Evolutionary conservation across 1,140 invertebrate genomes (phyloP).

Genomic region (Heliconius nattereri): DNA sequence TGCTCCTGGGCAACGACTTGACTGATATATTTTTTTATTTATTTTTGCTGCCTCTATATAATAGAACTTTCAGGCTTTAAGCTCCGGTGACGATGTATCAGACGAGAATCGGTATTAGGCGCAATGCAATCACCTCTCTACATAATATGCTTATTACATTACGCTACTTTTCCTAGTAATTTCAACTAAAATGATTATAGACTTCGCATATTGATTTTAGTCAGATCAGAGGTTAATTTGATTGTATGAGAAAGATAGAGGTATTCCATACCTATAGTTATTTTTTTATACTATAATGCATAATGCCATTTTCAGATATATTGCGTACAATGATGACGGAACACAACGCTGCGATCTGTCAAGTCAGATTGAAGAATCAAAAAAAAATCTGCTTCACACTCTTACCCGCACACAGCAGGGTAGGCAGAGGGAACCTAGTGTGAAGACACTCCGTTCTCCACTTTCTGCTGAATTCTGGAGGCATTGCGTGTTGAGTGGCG

Average conservation of each 20-base stretch:
- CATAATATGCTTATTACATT: slow-evolving; percentile 31
- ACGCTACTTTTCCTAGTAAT: slow-evolving; percentile 28
- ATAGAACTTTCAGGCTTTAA: not conserved
- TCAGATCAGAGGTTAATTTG: slow-evolving; percentile 6
- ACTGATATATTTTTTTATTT: not conserved
- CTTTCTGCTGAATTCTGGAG: no score
- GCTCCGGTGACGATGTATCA: not conserved
- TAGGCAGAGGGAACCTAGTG: no score
- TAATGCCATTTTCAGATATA: no score
- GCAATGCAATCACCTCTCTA: slow-evolving; percentile 25
- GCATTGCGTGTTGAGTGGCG: no score
- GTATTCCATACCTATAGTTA: not conserved
- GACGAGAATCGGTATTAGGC: not conserved
- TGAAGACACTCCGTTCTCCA: no score
- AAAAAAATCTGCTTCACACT: not conserved
- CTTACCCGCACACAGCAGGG: no score
- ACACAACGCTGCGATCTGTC: not conserved
- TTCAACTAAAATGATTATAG: not conserved
- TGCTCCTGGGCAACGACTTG: no score
- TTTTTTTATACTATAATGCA: not conserved
- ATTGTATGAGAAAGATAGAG: slow-evolving; percentile 6
- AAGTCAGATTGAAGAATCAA: not conserved
- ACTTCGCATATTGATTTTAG: slow-evolving; percentile 20
- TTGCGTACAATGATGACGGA: not conserved
- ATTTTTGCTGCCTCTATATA: not conserved